phyloP scores from a whole-genome alignment of 2,888 invertebrate species.

The Oxycera nigricornis region DNA sequence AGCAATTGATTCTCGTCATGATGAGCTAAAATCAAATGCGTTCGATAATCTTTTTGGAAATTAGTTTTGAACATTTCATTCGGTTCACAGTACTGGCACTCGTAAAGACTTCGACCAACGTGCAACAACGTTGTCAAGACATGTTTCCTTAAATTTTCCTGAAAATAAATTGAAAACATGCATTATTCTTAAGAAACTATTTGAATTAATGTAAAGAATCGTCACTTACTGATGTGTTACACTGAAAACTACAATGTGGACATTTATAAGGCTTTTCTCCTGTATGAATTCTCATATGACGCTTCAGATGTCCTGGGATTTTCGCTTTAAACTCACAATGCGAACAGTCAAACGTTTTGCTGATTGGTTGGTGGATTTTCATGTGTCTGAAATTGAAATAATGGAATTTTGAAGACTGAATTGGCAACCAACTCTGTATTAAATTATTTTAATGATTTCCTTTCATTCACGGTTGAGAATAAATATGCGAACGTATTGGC shows the following conservation, averaged over 20 bases:
- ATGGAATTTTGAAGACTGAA: too few species aligned
- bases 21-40: slow-evolving; percentile 51
- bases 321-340: slow-evolving; percentile 75
- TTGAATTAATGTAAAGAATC: background rate
- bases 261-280: slow-evolving; percentile 86
- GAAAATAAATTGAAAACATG: slow-evolving; percentile 48
- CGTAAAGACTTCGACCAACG: slow-evolving; percentile 78
- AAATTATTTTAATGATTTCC: background rate
- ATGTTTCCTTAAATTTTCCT: slow-evolving; percentile 91
- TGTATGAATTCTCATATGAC: slow-evolving; percentile 81
- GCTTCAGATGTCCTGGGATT: slow-evolving; percentile 73
- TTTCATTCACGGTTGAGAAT: background rate
- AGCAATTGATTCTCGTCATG: slow-evolving; percentile 8
- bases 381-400: slow-evolving; percentile 55
- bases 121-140: slow-evolving; percentile 81
- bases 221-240: slow-evolving; percentile 76
- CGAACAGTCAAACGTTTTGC: slow-evolving; percentile 68
- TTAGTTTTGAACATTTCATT: slow-evolving; percentile 54
- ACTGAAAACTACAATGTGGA: slow-evolving; percentile 80
- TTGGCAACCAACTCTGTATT: background rate
- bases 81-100: slow-evolving; percentile 71
- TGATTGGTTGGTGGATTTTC: slow-evolving; percentile 56
- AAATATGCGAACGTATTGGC: background rate
- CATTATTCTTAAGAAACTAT: background rate
- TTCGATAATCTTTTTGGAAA: slow-evolving; percentile 54